These are phyloP conservation scores for Andinoacara biseriatus DNA, from an alignment of 2,113 vertebrate genomes.

Conservation along the genomic window DNA sequence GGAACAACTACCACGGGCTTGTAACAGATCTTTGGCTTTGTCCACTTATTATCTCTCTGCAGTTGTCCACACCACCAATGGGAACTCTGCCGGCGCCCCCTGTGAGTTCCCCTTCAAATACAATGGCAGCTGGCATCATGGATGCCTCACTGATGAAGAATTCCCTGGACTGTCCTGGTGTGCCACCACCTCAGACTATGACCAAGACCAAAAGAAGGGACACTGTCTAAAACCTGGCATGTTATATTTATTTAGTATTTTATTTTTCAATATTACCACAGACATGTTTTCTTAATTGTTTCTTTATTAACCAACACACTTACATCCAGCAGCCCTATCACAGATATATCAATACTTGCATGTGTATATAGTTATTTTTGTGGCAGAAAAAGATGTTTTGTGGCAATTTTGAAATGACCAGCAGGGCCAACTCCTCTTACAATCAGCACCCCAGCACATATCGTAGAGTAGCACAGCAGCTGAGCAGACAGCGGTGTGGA, in stretches of 20 bases:
- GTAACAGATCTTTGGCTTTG: not conserved
- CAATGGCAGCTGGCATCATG: conserved; percentile 86
- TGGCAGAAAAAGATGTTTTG: not conserved
- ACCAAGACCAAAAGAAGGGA: conserved; percentile 82
- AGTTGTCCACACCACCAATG: conserved; percentile 88
- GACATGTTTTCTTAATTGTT: not conserved
- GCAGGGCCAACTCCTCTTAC: not conserved
- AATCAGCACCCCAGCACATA: not conserved
- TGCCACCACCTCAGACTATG: conserved; percentile 83
- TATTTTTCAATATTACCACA: not conserved
- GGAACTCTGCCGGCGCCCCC: conserved; percentile 87
- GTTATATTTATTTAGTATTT: conserved; percentile 19
- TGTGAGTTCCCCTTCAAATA: conserved; percentile 92
- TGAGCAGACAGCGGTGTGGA: too few species aligned
- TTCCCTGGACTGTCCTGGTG: conserved; percentile 83
- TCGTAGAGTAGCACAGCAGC: not conserved
- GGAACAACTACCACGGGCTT: not conserved
- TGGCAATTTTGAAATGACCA: not conserved
- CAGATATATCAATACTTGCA: too few species aligned
- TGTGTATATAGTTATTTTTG: not conserved
- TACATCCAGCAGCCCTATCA: not conserved
- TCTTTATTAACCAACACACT: not conserved
- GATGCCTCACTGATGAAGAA: conserved; percentile 78
- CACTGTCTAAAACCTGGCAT: conserved; percentile 88
- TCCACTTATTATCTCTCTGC: conserved; percentile 29